Percentiles rank a stretch among this genome's conserved stretches.
Conservation (phyloP, 2,888 invertebrate species). For the Vesta saturnalis region DNA sequence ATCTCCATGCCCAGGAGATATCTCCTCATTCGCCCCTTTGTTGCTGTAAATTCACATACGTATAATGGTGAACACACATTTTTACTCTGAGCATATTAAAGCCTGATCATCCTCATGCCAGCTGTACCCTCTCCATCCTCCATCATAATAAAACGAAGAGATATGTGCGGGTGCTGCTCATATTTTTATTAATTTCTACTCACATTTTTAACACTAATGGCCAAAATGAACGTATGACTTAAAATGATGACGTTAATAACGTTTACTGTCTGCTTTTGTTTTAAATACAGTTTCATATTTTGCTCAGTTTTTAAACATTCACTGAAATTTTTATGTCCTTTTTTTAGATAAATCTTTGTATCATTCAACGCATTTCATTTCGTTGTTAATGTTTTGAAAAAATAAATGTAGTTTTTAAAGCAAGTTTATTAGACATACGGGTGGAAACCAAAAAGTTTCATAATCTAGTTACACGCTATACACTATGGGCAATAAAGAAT, state of each 20-base stretch:
- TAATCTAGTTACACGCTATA: no score
- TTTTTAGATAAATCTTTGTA: no score
- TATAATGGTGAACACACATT: slow-evolving; percentile 62
- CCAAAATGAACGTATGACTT: slow-evolving; percentile 47
- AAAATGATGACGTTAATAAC: slow-evolving; percentile 50
- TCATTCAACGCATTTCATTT: no score
- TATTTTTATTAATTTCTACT: slow-evolving; percentile 54
- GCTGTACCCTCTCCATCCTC: slow-evolving; percentile 40
- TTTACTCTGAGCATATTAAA: slow-evolving; percentile 61
- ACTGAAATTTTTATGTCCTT: no score
- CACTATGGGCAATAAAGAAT: no score
- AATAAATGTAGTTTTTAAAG: no score
- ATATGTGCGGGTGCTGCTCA: slow-evolving; percentile 46
- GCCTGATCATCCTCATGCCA: slow-evolving; percentile 49
- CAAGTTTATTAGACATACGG: no score
- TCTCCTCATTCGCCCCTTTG: slow-evolving; percentile 35
- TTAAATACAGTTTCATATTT: slow-evolving; percentile 8
- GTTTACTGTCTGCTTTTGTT: slow-evolving; percentile 43
- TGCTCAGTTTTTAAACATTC: not conserved
- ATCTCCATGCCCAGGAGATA: slow-evolving; percentile 38
- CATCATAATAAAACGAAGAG: slow-evolving; percentile 48
- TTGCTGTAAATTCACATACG: slow-evolving; percentile 56
- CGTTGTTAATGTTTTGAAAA: no score
- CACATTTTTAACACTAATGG: slow-evolving; percentile 53
- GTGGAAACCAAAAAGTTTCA: no score